Evolutionary conservation across 2,888 invertebrate species (phyloP).

Genomic region (Lasiommata megera): DNA sequence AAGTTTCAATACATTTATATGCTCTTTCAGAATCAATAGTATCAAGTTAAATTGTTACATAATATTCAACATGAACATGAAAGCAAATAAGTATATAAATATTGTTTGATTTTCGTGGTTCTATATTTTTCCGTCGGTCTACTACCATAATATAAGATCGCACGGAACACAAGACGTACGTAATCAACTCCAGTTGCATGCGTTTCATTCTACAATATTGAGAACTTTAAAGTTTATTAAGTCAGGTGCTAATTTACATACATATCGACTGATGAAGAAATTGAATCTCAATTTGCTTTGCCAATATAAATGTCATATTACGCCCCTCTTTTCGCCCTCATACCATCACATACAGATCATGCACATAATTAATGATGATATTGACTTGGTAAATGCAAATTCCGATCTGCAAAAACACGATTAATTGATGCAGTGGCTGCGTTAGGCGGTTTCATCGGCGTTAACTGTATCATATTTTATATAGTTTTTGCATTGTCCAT

Average conservation of each 20-base stretch:
- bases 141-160: background rate
- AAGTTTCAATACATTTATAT: too few species aligned
- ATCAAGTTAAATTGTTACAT: too few species aligned
- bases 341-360: background rate
- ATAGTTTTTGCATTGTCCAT: too few species aligned
- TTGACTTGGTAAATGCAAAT: background rate
- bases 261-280: conserved; percentile 25
- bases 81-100: too few species aligned
- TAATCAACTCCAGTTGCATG: background rate
- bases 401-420: background rate
- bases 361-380: conserved; percentile 1
- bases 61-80: too few species aligned
- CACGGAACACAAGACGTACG: background rate
- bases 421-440: background rate
- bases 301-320: conserved; percentile 31
- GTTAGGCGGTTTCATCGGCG: too few species aligned
- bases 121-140: too few species aligned
- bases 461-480: too few species aligned
- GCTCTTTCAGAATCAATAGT: too few species aligned
- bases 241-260: conserved; percentile 27
- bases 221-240: conserved; percentile 19
- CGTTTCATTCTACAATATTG: conserved; percentile 12
- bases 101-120: too few species aligned
- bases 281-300: conserved; percentile 24
- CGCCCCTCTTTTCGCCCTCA: conserved; percentile 3